Evolutionary conservation across 2,113 vertebrate genomes (phyloP), one percentile per base, ranked within the genome.

Genomic region (Rhombomys opimus): DNA sequence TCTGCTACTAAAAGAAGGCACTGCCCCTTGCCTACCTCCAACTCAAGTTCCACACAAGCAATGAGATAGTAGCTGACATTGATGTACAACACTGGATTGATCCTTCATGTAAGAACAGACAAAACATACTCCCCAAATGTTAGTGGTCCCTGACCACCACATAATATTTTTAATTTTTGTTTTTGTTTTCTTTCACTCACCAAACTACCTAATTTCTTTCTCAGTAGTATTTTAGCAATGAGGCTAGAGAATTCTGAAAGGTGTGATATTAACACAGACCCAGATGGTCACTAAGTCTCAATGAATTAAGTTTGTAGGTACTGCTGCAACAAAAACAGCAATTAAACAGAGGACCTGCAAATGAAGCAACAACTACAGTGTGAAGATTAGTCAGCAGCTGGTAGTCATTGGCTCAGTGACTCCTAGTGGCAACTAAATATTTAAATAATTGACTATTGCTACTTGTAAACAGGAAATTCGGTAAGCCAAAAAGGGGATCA

Each of bases 381-480:
- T 98, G 97, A 97, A 96, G 98, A 95, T 98, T 97, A 98, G 97
- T 98, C 98, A 98, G 98, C 98, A 98, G 98, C 98, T 98, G 98
- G 98, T 93, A 95, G 96, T 97, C 97, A 97, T 95, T 98, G 98
- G 98, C 98, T 99, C 98, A 98, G 98, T 97, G 98, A 98, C 98
- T 98, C 98, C 98, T 97, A 97, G 97, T 98, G 98, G 98, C 98
- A 98, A 98, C 98, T 98, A 98, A 98, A 98, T 95, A 98, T 97
- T 98, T 98, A 98, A 98, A 98, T 97, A 98, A 97, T 97, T 98
- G 98, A 98, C 98, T 98, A 98, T 90, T 86, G 90, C 98, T 98
- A 98, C 97, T 97, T 98, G 98, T 98, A 98, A 99, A 99, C 98
- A 98, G 98, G 98, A 98, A 98, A 98, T 20, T 96, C 97, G 98